Conservation (phyloP, 2,113 vertebrate genomes). For the Podiceps cristatus region DNA sequence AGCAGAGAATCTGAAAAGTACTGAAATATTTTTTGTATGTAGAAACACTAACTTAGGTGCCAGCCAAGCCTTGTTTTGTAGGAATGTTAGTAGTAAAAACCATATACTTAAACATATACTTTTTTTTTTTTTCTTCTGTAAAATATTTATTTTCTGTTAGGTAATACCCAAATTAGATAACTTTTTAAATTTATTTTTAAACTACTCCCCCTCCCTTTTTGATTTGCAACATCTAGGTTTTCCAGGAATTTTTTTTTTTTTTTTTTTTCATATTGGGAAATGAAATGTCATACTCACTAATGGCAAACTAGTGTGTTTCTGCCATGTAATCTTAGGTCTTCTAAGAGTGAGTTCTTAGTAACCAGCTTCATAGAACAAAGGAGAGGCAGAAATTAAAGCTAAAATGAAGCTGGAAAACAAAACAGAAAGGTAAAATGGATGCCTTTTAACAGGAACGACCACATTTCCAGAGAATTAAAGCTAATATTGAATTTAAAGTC, state of each 20-base stretch:
- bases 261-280: neutral
- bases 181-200: no score
- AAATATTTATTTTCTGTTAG: neutral
- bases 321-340: neutral
- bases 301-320: neutral
- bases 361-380: neutral
- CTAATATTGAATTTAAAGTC: neutral
- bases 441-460: neutral
- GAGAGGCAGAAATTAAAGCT: neutral
- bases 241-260: neutral
- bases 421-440: neutral
- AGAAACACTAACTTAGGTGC: neutral
- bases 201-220: neutral
- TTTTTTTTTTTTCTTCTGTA: neutral
- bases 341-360: neutral
- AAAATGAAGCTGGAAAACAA: neutral
- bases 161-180: neutral
- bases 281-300: neutral
- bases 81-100: neutral
- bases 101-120: no score
- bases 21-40: neutral
- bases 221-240: neutral
- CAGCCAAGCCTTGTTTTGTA: neutral
- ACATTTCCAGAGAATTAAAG: neutral
- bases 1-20: neutral